phyloP scores from a whole-genome alignment of 1,140 invertebrate species.

The Notospermus geniculatus region DNA sequence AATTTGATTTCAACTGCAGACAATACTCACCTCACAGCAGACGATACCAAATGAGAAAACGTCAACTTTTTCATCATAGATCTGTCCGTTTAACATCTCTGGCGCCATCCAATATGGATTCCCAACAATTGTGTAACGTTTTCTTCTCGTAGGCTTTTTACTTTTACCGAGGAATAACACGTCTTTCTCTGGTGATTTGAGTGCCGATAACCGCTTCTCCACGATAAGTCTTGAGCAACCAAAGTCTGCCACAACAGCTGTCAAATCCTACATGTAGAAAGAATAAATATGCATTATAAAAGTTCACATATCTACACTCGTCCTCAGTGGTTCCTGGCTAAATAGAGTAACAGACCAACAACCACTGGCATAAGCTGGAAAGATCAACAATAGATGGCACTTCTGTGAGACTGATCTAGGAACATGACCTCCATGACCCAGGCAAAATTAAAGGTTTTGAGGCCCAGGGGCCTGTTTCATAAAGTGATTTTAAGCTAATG shows the following conservation, averaged over 20 bases:
- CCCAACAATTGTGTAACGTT: conserved; percentile 53
- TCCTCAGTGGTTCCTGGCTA: too few relatives aligned
- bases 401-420: too few relatives aligned
- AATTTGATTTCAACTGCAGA: too few relatives aligned
- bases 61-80: conserved; percentile 55
- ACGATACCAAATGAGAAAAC: conserved; percentile 53
- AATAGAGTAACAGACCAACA: too few relatives aligned
- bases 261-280: conserved; percentile 41
- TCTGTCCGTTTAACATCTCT: conserved; percentile 51
- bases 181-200: conserved; percentile 18
- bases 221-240: conserved; percentile 49
- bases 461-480: too few relatives aligned
- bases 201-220: conserved; percentile 17
- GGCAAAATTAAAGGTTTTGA: too few relatives aligned
- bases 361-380: too few relatives aligned
- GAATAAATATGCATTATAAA: background rate
- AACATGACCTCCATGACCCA: too few relatives aligned
- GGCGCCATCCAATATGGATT: conserved; percentile 57
- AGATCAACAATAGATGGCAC: too few relatives aligned
- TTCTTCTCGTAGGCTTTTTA: conserved; percentile 29
- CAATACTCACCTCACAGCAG: conserved; percentile 45
- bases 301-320: background rate
- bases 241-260: conserved; percentile 54
- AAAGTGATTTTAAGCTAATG: too few relatives aligned
- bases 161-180: background rate